Base-by-base conservation (phyloP, 92 coral and sea anemone species). In the Nematostella vectensis region DNA sequence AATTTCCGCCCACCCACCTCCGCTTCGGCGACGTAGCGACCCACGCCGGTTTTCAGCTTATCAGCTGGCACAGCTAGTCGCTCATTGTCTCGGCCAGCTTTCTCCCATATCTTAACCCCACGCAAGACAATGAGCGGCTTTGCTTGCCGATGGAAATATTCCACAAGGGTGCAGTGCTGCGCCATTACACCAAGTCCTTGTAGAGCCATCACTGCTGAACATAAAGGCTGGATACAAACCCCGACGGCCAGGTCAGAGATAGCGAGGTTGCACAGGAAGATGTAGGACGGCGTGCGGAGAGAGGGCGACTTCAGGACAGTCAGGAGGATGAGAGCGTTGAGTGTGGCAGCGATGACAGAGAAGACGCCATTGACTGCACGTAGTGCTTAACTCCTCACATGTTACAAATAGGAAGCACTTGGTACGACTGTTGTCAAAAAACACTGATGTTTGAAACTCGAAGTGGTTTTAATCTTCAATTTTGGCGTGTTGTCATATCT, bases 241-340 rank as follows among this genome's bases (percentile, higher is more conserved):
- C 51, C 51, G 17, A 45, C 51, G 51, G 51, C 51, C 4, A 45
- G 51, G 18, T 45, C 51, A 19, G 51, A 45, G 23, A 45, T 17
- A 6, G 51, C 51, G 18, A 45, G 51, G 18, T 45, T 45, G 18
- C 51, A 45, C 4, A 45, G 51, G 18, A 45, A 45, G 4, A 45
- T 22, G 51, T 45, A 9, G 4, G 11, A 45, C 18, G 51, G 51
- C 23, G 51, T 45, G 4, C 4, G 51, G 9, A 45, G 51, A 4
- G 51, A 10, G 4, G 51, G 51, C 51, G 51, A 9, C 23, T 45
- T 45, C 4, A 45, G 23, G 51, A 45, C 18, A 4, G 51, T 45
- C 12, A 45, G 4, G 23, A 45, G 12, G 12, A 45, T 45, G 4
- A 45, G 51, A 8, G 51, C 9, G 51, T 45, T 45, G 4, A 45